Conservation (phyloP, 2,797 vertebrate species). For the Sitta carolinensis region DNA sequence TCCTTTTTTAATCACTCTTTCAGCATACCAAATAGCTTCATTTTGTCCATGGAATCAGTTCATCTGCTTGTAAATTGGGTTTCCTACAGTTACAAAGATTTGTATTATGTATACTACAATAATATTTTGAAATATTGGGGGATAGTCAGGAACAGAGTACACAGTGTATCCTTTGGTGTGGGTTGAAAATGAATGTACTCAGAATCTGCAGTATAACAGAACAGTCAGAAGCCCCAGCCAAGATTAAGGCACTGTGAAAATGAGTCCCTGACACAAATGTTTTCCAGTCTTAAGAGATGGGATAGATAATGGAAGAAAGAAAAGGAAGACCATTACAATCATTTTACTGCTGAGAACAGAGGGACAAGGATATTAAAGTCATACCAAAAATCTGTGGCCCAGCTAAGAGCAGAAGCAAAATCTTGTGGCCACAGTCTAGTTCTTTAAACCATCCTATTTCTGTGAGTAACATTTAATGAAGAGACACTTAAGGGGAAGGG, state of each 20-base stretch:
- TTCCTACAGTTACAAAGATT: not conserved
- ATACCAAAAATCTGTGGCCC: not conserved
- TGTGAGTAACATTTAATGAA: not conserved
- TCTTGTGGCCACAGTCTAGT: not conserved
- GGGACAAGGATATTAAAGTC: not conserved
- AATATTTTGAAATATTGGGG: not conserved
- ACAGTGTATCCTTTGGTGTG: not conserved
- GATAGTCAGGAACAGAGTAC: not conserved
- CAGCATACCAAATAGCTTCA: not conserved
- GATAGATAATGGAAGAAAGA: not conserved
- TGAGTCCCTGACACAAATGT: not conserved
- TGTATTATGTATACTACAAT: accelerated
- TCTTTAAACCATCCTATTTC: not conserved
- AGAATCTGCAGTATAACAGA: not conserved
- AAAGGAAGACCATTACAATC: not conserved
- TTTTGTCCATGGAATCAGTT: not conserved
- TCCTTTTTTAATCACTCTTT: not conserved
- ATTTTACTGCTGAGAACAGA: constrained; percentile 36
- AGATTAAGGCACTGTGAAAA: not conserved
- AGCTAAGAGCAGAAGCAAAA: not conserved
- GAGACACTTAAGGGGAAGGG: not conserved
- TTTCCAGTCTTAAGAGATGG: constrained; percentile 35
- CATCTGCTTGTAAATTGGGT: not conserved
- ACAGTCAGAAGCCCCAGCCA: not conserved
- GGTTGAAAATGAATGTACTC: not conserved